Conservation (phyloP, 2,113 vertebrate genomes). For the Nothoprocta pentlandii region DNA sequence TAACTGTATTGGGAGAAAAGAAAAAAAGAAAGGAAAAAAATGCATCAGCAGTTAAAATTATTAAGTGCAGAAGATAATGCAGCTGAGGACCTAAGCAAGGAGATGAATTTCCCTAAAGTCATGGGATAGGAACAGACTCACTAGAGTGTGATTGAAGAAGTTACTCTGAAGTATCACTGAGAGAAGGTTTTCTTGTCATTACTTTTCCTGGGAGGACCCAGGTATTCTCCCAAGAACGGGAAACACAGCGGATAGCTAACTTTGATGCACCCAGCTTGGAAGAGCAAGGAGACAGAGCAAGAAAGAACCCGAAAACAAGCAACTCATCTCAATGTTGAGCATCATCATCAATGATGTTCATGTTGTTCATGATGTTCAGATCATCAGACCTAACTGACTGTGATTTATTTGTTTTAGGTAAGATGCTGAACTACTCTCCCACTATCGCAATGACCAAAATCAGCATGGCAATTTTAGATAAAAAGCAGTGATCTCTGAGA, state of each 20-base stretch:
- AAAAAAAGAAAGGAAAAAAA: neutral
- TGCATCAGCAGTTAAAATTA: neutral
- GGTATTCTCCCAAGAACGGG: neutral
- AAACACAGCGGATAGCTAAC: neutral
- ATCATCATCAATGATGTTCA: no score
- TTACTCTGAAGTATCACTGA: neutral
- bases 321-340: neutral
- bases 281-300: neutral
- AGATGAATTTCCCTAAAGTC: neutral
- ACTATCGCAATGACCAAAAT: neutral
- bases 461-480: neutral
- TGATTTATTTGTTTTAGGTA: neutral
- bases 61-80: neutral
- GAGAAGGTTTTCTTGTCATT: neutral
- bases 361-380: no score
- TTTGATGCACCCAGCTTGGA: neutral
- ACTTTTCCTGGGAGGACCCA: neutral
- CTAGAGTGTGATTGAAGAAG: fast-evolving
- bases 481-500: neutral
- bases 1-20: neutral
- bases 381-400: neutral
- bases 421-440: neutral
- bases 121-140: neutral
- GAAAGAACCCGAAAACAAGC: neutral
- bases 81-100: neutral